Evolutionary conservation across 2,888 invertebrate species (phyloP).

Genomic region (Crematogaster levior): DNA sequence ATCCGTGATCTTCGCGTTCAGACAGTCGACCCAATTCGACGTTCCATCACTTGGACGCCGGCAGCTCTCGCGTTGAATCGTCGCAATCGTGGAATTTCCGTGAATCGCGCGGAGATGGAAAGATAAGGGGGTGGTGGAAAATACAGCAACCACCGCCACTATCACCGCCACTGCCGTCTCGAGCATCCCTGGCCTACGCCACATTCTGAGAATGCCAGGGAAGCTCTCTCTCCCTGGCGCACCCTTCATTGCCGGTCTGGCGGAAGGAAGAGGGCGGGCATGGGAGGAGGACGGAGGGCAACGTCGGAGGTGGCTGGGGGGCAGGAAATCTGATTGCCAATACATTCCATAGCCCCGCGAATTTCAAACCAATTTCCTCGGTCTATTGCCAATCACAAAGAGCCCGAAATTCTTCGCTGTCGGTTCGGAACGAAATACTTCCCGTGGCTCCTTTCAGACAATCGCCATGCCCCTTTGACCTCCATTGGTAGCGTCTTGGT

Average conservation of each 20-base stretch:
- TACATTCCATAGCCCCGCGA: constrained; percentile 81
- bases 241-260: constrained; percentile 63
- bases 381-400: constrained; percentile 83
- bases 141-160: constrained; percentile 48
- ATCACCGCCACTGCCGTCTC: neutral
- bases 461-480: constrained; percentile 58
- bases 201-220: constrained; percentile 76
- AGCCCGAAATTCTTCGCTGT: constrained; percentile 78
- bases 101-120: constrained; percentile 45
- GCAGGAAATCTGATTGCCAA: constrained; percentile 83
- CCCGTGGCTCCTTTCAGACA: constrained; percentile 73
- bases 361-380: constrained; percentile 83
- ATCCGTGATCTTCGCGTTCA: constrained; percentile 19
- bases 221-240: constrained; percentile 52
- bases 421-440: constrained; percentile 77
- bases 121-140: constrained; percentile 56
- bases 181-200: constrained; percentile 54
- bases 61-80: constrained; percentile 21
- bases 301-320: constrained; percentile 57
- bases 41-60: constrained; percentile 27
- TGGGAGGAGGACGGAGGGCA: constrained; percentile 57
- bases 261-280: constrained; percentile 37
- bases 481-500: constrained; percentile 63
- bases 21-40: constrained; percentile 40
- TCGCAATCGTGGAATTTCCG: constrained; percentile 43